phyloP scores from a whole-genome alignment of 2,113 vertebrate species.

The Loxodonta africana region DNA sequence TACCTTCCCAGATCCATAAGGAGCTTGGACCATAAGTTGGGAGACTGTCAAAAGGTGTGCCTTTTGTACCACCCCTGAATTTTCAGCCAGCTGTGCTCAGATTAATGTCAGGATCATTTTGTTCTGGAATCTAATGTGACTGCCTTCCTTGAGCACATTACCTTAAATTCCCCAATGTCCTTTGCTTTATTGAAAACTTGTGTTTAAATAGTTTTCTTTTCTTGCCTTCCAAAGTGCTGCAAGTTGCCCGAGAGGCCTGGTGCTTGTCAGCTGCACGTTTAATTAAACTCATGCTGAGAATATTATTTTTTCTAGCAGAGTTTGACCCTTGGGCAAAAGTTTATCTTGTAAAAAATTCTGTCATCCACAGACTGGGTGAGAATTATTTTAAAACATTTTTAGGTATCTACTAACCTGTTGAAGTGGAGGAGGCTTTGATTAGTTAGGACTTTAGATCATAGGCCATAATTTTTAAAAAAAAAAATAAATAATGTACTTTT shows the following conservation, averaged over 20 bases:
- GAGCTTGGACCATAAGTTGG: not conserved
- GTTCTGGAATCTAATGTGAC: not conserved
- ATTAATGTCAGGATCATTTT: not conserved
- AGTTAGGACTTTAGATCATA: not conserved
- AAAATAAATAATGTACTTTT: not conserved
- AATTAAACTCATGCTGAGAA: conserved; percentile 79
- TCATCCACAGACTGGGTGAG: conserved; percentile 58
- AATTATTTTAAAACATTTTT: conserved; percentile 53
- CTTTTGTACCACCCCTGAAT: not conserved
- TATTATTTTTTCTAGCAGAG: conserved; percentile 65
- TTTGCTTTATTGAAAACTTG: conserved; percentile 40
- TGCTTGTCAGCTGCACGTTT: conserved; percentile 64
- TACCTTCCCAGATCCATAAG: not conserved
- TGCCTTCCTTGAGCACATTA: not conserved
- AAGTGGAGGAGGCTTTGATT: not conserved
- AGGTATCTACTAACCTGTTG: not conserved
- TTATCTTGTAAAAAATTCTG: conserved; percentile 69
- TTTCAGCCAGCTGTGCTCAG: not conserved
- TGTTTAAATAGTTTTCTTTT: conserved; percentile 62
- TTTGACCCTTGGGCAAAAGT: conserved; percentile 67
- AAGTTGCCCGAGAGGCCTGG: conserved; percentile 32
- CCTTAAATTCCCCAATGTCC: not conserved
- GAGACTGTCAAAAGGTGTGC: not conserved
- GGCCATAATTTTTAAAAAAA: not conserved
- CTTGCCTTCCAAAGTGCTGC: conserved; percentile 32